Conservation (phyloP, 2,888 invertebrate genomes). For the Heteropelma amictum region DNA sequence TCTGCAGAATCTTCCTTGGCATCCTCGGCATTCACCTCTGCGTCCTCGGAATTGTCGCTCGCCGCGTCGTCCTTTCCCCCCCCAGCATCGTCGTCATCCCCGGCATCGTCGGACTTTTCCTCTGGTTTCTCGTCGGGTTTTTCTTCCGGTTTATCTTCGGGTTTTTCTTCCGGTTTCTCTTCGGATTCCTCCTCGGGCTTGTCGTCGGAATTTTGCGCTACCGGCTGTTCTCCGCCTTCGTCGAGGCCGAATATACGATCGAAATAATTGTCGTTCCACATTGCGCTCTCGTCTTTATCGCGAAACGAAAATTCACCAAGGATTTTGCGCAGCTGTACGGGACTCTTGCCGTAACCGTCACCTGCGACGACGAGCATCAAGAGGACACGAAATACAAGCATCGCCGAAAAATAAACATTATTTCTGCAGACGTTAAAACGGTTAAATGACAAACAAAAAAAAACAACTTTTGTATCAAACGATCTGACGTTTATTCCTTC, state of each 20-base stretch:
- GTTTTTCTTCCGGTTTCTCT: not conserved
- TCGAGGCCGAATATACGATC: slow-evolving; percentile 31
- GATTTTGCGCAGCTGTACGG: slow-evolving; percentile 20
- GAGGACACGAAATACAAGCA: slow-evolving; percentile 64
- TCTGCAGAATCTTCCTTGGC: slow-evolving; percentile 47
- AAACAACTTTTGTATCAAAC: not conserved
- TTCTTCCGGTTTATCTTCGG: not conserved
- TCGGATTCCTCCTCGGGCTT: not conserved
- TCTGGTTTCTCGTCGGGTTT: not conserved
- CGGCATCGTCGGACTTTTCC: slow-evolving; percentile 18
- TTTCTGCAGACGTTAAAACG: slow-evolving; percentile 18
- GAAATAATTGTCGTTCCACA: slow-evolving; percentile 53
- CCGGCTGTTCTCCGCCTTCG: not conserved
- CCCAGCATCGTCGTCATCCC: slow-evolving; percentile 1
- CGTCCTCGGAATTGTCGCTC: not conserved
- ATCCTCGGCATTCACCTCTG: not conserved
- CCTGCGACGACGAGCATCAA: slow-evolving; percentile 57
- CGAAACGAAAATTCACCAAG: slow-evolving; percentile 24
- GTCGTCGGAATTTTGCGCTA: not conserved
- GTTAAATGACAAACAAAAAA: no score
- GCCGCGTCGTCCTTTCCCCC: slow-evolving; percentile 18
- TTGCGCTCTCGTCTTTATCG: slow-evolving; percentile 26
- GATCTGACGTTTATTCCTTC: slow-evolving; percentile 10
- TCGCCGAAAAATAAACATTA: slow-evolving; percentile 65
- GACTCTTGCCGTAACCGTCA: slow-evolving; percentile 42